Evolutionary conservation across 1,140 invertebrate species (phyloP), one percentile per base, ranked within the genome.

Genomic region (Pseudomyrmex sp.): DNA sequence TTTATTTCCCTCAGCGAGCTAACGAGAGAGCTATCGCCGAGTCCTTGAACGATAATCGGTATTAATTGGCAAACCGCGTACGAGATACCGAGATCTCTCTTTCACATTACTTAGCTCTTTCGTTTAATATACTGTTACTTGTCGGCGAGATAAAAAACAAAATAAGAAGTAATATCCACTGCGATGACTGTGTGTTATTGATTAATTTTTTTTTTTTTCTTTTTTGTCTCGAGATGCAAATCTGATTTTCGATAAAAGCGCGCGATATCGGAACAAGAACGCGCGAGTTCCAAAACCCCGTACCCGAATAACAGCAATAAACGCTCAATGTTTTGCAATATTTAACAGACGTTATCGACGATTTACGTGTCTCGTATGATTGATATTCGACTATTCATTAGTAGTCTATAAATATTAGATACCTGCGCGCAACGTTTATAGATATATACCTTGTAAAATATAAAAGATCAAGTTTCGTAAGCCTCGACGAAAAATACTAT

Each of bases 61-160:
- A 70, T 82, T 87, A 87, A 85, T 87, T 87, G 54, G 26, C 58
- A 69, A 44, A 46, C 20, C 23, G 13, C 26, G 13, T 50, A 52
- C 46, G 46, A 5, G 46, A 5, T 48, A 48, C 46, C 23, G 66
- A 79, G 44, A 54, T 82, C 44, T 72, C 35, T 35, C 35, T 35
- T 62, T 82, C 26, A 20, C 52, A 61, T 59, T 46, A 35, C 0
- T 35, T 35, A 7, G 35, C 35, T 35, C 23, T 69, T 69, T 69
- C 44, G 4, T 50, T 18, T 23, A 50, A 23, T 52, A 69, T n/a
- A 3, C 2, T 23, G 15, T 23, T 68, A 50, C 9, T 18, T 23
- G 35, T 35, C 35, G 35, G 35, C 35, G 35, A 35, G 35, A 35
- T 35, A 35, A 35, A 35, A 35, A 35, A 35, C 4, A 35, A 26